Evolutionary conservation across 2,888 invertebrate species (phyloP), one percentile per base, ranked within the genome.

Genomic region (Hydrotaea cyrtoneurina): DNA sequence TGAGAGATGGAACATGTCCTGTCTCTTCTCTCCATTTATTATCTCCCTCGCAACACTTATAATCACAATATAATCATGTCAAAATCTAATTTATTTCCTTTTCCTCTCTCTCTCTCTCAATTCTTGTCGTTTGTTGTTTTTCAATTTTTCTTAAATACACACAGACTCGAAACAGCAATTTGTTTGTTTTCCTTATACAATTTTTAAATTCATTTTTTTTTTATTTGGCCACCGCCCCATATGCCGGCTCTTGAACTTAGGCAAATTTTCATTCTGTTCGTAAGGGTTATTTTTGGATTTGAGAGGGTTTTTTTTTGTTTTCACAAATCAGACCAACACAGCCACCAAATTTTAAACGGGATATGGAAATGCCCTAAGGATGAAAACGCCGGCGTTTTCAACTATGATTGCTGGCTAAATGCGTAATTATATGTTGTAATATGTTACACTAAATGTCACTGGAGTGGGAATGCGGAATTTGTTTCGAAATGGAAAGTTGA

Each of bases 221-320:
- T 4, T 21, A 43, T 66, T 66, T 59, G 19, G 4, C 36, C 36
- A n/a, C 66, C 8, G 39, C 39, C 36, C 39, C 43, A 39, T 66
- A 43, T 66, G 66, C 19, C 26, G 26, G 7, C 59, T 59, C 59
- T 59, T 66, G 26, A 15, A 59, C 26, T 64, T 66, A 66, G 39
- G 66, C 43, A 66, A 39, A 66, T 66, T 19, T 66, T 31, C 36
- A 1, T 31, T 43, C 13, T 17, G 36, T 36, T 11, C 43, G 13
- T 43, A 66, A 66, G 66, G 66, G 66, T 66, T 66, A 43, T 66
- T 66, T n/a, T 66, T 17, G 10, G 31, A 31, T 53, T n/a, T n/a
- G n/a, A n/a, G 21, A 15, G 13, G 31, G 15, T 39, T 39, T 26
- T 13, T 26, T 13, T 17, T 36, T 36, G 7, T 7, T 2, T 31